Base-by-base conservation (phyloP, 2,888 invertebrate species). In the Laspeyria flexula region DNA sequence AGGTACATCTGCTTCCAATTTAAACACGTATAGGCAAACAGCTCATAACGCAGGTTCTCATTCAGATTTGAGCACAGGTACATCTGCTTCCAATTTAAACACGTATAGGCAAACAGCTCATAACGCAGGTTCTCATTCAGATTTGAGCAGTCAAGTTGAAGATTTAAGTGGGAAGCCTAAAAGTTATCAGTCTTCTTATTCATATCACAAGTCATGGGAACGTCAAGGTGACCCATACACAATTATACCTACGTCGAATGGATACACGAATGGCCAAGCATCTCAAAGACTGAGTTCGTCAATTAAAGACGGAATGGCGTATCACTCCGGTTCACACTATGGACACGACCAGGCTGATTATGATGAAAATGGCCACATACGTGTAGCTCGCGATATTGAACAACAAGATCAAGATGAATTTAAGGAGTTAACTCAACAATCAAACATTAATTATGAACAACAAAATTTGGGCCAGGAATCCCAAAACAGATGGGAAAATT, bases 121-220 rank as follows among this genome's bases (percentile, higher is more conserved):
- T 10, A 58, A 46, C 37, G 23, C 64, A 38, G 61, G 55, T 23
- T 38, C 44, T 21, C 65, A 60, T 39, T 29, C 46, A 31, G 62
- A 71, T 60, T 50, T 71, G 41, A 70, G 68, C 37, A 73, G 68
- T 53, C 71, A 78, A 52, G 73, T 81, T 23, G 81, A 78, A 50
- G 59, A 73, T 56, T 40, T 75, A 21, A 75, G 65, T 58, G 54
- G 77, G 1, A 82, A 75, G 51, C 93, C 93, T 10, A 92, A 92
- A 77, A 83, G 81, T 71, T 93, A 91, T 63, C 88, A 91, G 11
- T 91, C 92, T 16, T 88, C 92, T 13, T 93, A 91, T 73, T 86
- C 92, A 4, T 93, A 93, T 60, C 91, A 92, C 51, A 93, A 93
- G 66, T 84, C 93, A 16, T 93, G 93, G 93, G 93, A 93, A 65